phyloP scores from a whole-genome alignment of 2,888 invertebrate genomes.

The Volucella inflata region DNA sequence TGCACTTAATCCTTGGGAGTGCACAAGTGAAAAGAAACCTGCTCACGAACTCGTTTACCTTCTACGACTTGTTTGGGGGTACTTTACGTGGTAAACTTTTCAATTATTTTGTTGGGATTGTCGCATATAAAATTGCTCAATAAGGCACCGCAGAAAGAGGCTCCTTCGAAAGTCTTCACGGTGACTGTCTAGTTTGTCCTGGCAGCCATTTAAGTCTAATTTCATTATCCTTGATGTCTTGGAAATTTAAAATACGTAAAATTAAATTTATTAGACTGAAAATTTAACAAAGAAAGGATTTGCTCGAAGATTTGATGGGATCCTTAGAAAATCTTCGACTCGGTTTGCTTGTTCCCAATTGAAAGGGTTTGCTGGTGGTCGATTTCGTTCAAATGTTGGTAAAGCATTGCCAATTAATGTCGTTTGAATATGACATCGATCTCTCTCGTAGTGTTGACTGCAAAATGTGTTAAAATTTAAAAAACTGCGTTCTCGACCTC shows the following conservation, averaged over 20 bases:
- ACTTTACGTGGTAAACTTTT: background rate
- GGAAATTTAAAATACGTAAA: background rate
- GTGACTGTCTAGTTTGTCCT: background rate
- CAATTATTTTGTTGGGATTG: background rate
- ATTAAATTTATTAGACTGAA: background rate
- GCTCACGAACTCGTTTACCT: background rate
- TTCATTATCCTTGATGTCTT: background rate
- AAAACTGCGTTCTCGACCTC: too few relatives aligned
- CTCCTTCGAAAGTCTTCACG: background rate
- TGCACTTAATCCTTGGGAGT: background rate
- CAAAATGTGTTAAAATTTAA: too few relatives aligned
- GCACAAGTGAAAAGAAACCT: background rate
- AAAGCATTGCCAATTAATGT: too few relatives aligned
- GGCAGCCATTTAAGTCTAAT: background rate
- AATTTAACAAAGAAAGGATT: background rate
- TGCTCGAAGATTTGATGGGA: background rate
- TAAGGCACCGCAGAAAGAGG: background rate
- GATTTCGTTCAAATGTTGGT: too few relatives aligned
- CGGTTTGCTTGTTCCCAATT: too few relatives aligned
- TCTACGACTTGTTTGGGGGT: background rate
- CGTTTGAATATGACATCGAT: too few relatives aligned
- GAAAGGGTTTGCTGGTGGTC: too few relatives aligned
- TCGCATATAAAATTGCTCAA: background rate
- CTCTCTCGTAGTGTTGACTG: too few relatives aligned
- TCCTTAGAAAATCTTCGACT: too few relatives aligned